phyloP scores from a whole-genome alignment of 2,888 invertebrate genomes.

The Trissolcus brochymenae region DNA sequence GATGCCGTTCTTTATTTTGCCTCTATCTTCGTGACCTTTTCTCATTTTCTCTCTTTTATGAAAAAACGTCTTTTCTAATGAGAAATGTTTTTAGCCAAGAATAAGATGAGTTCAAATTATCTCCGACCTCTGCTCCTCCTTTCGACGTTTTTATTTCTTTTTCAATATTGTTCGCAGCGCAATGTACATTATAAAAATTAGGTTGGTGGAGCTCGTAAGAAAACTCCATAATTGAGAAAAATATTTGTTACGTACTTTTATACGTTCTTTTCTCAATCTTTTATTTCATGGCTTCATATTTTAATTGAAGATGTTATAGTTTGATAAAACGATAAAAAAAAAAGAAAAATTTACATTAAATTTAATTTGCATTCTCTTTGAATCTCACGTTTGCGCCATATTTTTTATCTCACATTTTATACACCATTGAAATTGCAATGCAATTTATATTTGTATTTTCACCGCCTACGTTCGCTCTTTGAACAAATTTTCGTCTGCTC shows the following conservation, averaged over 20 bases:
- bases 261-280: not conserved
- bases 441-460: too few relatives aligned
- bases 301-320: too few relatives aligned
- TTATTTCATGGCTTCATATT: not conserved
- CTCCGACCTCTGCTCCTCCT: constrained; percentile 1
- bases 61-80: constrained; percentile 22
- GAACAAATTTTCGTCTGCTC: too few relatives aligned
- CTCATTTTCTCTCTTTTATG: constrained; percentile 9
- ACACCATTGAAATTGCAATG: too few relatives aligned
- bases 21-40: constrained; percentile 8
- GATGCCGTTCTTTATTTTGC: constrained; percentile 19
- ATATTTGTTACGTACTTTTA: not conserved
- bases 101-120: constrained; percentile 2
- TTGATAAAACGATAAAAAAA: too few relatives aligned
- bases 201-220: too few relatives aligned
- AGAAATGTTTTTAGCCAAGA: constrained; percentile 9
- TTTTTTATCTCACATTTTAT: too few relatives aligned
- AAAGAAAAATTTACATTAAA: too few relatives aligned
- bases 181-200: not conserved
- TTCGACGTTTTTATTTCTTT: constrained; percentile 4
- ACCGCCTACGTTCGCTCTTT: too few relatives aligned
- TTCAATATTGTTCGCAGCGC: not conserved
- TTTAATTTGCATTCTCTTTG: too few relatives aligned
- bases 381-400: too few relatives aligned
- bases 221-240: not conserved